A percentile compares a stretch with the other conserved stretches of the same genome.
Conservation (phyloP, 2,113 vertebrate species). For the Forbesichthys papilliferus region DNA sequence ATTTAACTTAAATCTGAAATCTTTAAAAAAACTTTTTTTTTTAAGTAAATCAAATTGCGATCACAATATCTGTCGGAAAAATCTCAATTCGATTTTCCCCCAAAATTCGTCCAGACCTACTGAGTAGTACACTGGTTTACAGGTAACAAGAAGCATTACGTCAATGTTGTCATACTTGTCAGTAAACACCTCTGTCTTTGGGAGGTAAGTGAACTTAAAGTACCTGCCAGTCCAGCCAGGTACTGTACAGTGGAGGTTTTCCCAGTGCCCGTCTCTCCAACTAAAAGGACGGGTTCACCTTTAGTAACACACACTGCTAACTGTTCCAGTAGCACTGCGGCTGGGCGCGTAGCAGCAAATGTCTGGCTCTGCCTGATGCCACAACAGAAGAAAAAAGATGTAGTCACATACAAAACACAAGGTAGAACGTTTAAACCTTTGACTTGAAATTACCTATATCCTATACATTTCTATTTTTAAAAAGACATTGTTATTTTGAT, state of each 20-base stretch:
- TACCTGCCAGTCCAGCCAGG: conserved; percentile 89
- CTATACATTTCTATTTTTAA: no score
- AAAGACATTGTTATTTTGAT: no score
- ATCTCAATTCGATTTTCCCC: no score
- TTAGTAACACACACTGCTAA: conserved; percentile 87
- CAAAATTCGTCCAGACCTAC: neutral
- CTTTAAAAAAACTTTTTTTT: no score
- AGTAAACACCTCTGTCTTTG: no score
- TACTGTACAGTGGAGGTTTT: conserved; percentile 96
- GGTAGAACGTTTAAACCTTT: neutral
- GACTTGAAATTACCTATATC: neutral
- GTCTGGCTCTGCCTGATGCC: conserved; percentile 78
- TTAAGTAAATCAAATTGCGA: no score
- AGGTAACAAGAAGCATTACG: no score
- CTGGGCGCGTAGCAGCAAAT: conserved; percentile 91
- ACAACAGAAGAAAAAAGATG: neutral
- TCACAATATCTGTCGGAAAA: no score
- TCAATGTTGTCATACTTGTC: no score
- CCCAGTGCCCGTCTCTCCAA: conserved; percentile 95
- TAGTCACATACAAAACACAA: neutral
- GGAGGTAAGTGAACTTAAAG: conserved; percentile 10
- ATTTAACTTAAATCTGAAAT: no score
- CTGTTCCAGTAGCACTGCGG: conserved; percentile 90
- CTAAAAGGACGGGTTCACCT: conserved; percentile 89
- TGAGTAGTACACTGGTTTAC: no score